Evolutionary conservation across 1,140 invertebrate genomes (phyloP).

Genomic region (Sipha flava): DNA sequence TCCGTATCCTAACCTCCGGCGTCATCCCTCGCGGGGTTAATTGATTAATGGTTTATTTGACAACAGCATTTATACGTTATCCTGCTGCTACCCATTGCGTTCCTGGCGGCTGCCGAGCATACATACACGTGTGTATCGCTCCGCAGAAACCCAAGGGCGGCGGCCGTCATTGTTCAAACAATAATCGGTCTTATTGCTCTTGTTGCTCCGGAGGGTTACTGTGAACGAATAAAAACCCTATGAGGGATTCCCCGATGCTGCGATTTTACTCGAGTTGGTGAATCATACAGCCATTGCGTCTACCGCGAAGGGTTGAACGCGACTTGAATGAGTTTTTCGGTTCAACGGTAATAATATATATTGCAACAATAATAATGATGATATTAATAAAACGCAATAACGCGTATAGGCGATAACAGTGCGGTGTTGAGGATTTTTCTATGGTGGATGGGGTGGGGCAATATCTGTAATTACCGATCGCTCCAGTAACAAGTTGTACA

Average conservation of each 20-base stretch:
- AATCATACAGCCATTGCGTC: conserved; percentile 21
- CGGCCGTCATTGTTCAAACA: conserved; percentile 30
- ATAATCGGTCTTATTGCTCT: conserved; percentile 31
- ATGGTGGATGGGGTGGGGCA: no score
- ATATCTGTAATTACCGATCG: no score
- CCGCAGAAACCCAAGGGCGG: conserved; percentile 3
- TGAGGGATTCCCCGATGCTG: conserved; percentile 6
- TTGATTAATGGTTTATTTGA: conserved; percentile 33
- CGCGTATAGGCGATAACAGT: no score
- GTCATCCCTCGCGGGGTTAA: conserved; percentile 26
- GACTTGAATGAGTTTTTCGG: neutral
- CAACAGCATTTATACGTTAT: conserved; percentile 24
- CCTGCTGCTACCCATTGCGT: neutral
- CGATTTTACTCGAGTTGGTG: neutral
- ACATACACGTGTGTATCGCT: neutral
- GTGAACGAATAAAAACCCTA: neutral
- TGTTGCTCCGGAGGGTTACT: conserved; percentile 21
- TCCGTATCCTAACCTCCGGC: conserved; percentile 26
- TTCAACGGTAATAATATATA: no score
- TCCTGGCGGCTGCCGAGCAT: neutral
- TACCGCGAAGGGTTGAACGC: neutral
- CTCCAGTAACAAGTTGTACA: no score
- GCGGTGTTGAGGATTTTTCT: no score
- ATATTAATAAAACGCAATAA: conserved; percentile 15
- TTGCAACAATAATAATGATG: conserved; percentile 9